phyloP scores from a whole-genome alignment of 2,113 vertebrate species.

The Heterotis niloticus region DNA sequence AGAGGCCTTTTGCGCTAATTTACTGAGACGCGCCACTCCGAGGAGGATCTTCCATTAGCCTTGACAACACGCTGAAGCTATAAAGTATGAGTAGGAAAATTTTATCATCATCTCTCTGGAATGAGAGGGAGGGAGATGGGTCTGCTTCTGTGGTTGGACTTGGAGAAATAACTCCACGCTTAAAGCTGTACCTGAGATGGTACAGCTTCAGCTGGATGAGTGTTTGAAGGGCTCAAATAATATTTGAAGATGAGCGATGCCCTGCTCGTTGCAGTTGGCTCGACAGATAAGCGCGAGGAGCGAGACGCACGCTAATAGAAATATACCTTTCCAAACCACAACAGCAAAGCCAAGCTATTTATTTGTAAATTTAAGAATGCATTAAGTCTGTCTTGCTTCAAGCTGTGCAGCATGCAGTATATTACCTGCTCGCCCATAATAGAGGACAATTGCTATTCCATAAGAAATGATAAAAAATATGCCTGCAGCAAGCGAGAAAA shows the following conservation, averaged over 20 bases:
- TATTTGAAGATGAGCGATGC: slow-evolving; percentile 17
- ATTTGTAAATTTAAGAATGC: slow-evolving; percentile 52
- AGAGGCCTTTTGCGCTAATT: slow-evolving; percentile 68
- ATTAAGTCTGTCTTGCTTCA: slow-evolving; percentile 47
- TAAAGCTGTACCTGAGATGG: slow-evolving; percentile 34
- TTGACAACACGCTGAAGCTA: slow-evolving; percentile 66
- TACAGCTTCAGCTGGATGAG: slow-evolving; percentile 22
- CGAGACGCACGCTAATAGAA: slow-evolving; percentile 28
- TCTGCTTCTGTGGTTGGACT: slow-evolving; percentile 10
- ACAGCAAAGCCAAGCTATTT: slow-evolving; percentile 50
- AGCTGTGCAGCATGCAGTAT: slow-evolving; percentile 41
- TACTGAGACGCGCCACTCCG: slow-evolving; percentile 68
- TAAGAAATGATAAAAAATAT: slow-evolving; percentile 47
- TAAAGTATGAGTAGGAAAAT: slow-evolving; percentile 54
- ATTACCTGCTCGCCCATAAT: slow-evolving; percentile 42
- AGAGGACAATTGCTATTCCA: slow-evolving; percentile 42
- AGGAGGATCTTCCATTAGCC: slow-evolving; percentile 67
- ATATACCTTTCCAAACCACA: slow-evolving; percentile 30
- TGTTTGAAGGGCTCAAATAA: slow-evolving; percentile 35
- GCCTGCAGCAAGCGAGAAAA: slow-evolving; percentile 42
- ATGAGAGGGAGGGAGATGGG: neutral
- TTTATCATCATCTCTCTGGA: slow-evolving; percentile 57
- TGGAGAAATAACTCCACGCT: slow-evolving; percentile 57
- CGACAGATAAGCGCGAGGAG: slow-evolving; percentile 42
- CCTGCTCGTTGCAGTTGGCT: slow-evolving; percentile 43